phyloP scores from a whole-genome alignment of 2,888 invertebrate species.

The Ptilodon capucinus region DNA sequence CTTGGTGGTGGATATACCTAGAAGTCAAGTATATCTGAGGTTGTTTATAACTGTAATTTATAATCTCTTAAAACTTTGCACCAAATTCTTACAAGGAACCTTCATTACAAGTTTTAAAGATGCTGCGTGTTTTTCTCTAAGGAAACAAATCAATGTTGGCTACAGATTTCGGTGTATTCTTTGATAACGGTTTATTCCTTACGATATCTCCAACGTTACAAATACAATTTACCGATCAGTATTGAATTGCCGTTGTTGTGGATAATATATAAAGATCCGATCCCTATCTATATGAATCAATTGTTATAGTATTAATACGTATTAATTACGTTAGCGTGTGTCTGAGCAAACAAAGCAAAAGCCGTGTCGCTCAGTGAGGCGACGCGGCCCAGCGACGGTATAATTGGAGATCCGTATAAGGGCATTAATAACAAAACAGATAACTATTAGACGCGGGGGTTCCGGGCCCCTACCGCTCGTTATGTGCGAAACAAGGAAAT shows the following conservation, averaged over 20 bases:
- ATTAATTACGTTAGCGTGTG: conserved; percentile 41
- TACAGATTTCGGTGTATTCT: neutral
- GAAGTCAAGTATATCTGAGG: conserved; percentile 10
- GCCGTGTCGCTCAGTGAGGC: conserved; percentile 46
- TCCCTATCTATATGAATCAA: neutral
- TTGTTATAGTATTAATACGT: conserved; percentile 21
- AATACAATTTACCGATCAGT: too few relatives aligned
- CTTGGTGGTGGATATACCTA: conserved; percentile 13
- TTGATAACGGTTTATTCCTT: too few relatives aligned
- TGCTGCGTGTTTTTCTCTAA: conserved; percentile 26
- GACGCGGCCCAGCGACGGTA: conserved; percentile 47
- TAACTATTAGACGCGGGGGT: conserved; percentile 61
- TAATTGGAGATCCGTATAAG: conserved; percentile 71
- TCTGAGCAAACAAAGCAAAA: conserved; percentile 39
- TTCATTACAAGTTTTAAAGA: conserved; percentile 38
- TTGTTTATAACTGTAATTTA: conserved; percentile 25
- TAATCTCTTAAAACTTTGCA: conserved; percentile 27
- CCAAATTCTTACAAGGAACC: conserved; percentile 20
- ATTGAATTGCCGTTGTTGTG: too few relatives aligned
- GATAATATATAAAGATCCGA: too few relatives aligned
- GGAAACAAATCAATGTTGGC: conserved; percentile 28
- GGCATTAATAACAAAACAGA: conserved; percentile 76
- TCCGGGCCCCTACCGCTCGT: conserved; percentile 56
- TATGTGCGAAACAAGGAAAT: conserved; percentile 66
- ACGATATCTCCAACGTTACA: too few relatives aligned